Conservation (phyloP, 2,888 invertebrate genomes). For the Noctuana brunneofusca region DNA sequence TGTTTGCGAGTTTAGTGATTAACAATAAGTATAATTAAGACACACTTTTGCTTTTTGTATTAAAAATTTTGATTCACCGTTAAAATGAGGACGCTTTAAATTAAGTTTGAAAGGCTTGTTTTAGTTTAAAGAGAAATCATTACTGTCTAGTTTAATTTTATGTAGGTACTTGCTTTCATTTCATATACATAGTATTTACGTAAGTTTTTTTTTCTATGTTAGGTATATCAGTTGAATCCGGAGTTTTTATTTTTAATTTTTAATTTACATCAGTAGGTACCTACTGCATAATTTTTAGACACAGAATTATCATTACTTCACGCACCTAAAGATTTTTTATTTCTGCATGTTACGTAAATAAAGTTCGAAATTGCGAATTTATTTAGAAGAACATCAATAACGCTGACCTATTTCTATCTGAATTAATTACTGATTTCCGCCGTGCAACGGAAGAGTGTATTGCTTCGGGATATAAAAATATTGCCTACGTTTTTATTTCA, state of each 20-base stretch:
- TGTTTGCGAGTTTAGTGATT: conserved; percentile 4
- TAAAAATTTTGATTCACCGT: conserved; percentile 4
- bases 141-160: background rate
- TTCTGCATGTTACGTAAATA: too few relatives aligned
- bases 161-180: background rate
- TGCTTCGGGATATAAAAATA: conserved; percentile 11
- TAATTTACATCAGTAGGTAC: too few relatives aligned
- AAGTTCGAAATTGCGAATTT: background rate
- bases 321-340: too few relatives aligned
- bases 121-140: conserved; percentile 1
- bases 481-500: conserved; percentile 7
- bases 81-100: background rate
- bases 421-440: conserved; percentile 22
- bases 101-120: too few relatives aligned
- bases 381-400: conserved; percentile 12
- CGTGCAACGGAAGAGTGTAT: conserved; percentile 17
- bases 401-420: conserved; percentile 22
- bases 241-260: too few relatives aligned
- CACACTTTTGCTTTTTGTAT: conserved; percentile 5
- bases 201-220: too few relatives aligned
- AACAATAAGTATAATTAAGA: conserved; percentile 4
- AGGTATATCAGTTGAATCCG: too few relatives aligned
- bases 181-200: background rate
- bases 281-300: too few relatives aligned
- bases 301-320: too few relatives aligned